A percentile compares a stretch with the other conserved stretches of the same genome.
These are phyloP conservation scores for Caenorhabditis macrosperma DNA, from an alignment of 2,888 invertebrate species.

Conservation along the genomic window DNA sequence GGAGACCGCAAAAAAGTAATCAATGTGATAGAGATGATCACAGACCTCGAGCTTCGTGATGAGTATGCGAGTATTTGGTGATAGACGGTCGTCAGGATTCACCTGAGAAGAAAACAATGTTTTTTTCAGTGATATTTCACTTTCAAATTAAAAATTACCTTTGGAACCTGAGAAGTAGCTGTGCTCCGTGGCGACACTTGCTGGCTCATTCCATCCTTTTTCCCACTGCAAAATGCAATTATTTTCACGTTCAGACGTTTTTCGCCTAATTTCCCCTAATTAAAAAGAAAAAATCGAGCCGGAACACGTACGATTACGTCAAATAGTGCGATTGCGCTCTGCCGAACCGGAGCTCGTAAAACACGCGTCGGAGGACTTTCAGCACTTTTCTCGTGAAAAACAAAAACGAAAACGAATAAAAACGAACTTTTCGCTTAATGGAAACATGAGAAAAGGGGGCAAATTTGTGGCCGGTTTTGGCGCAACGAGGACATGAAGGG, in stretches of 20 bases:
- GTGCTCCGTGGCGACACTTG: conserved; percentile 46
- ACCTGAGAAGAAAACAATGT: conserved; percentile 21
- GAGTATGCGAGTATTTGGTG: conserved; percentile 56
- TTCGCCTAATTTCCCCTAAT: background rate
- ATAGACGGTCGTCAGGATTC: conserved; percentile 42
- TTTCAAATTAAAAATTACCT: conserved; percentile 15
- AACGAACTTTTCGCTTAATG: background rate
- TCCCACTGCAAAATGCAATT: background rate
- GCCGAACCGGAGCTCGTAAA: conserved; percentile 1
- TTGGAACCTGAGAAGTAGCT: conserved; percentile 26
- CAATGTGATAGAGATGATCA: background rate
- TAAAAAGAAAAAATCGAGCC: background rate
- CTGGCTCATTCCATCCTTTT: conserved; percentile 48
- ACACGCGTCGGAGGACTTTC: background rate
- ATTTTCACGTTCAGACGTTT: background rate
- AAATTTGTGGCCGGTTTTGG: conserved; percentile 31
- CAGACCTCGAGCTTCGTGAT: conserved; percentile 57
- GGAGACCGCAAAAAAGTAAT: background rate
- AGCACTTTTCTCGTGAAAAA: background rate
- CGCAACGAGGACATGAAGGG: conserved; percentile 1
- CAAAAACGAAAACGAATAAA: background rate
- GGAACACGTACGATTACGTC: conserved; percentile 1
- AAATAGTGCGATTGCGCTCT: conserved; percentile 18
- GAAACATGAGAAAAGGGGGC: conserved; percentile 5
- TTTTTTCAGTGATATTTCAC: background rate